Evolutionary conservation across 2,797 vertebrate species (phyloP).

Genomic region (Pantherophis alleghaniensis): DNA sequence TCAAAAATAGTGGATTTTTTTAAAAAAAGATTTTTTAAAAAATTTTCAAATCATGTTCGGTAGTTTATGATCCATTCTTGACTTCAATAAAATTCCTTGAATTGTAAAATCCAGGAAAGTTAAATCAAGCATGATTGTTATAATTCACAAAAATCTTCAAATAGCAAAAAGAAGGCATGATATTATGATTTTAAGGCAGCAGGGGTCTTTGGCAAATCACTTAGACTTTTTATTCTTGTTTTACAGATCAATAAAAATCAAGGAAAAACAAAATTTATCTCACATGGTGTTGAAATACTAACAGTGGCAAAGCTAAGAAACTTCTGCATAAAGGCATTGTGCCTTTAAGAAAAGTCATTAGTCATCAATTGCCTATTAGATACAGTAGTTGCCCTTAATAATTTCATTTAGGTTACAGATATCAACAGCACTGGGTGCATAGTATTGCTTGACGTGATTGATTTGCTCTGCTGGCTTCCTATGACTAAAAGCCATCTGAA

Average conservation of each 20-base stretch:
- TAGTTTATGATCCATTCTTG: conserved; percentile 15
- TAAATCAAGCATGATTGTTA: not conserved
- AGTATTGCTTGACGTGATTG: not conserved
- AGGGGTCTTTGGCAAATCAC: not conserved
- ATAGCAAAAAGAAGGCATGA: not conserved
- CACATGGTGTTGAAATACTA: conserved; percentile 1
- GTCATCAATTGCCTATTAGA: not conserved
- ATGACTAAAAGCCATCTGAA: not conserved
- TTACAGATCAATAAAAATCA: not conserved
- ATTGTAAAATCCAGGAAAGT: conserved; percentile 18
- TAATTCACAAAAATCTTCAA: conserved; percentile 14
- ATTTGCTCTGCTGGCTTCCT: not conserved
- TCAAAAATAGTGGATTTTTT: not conserved
- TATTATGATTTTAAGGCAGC: conserved; percentile 13
- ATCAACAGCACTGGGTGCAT: not conserved
- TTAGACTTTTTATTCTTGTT: conserved; percentile 1
- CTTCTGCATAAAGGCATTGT: not conserved
- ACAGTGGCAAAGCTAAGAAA: not conserved
- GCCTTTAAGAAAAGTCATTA: not conserved
- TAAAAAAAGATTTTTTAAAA: not conserved
- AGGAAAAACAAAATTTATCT: not conserved
- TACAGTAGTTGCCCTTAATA: not conserved
- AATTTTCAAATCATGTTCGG: not conserved
- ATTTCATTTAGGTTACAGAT: not conserved
- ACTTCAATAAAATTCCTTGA: conserved; percentile 12